These are phyloP conservation scores for Mirounga angustirostris DNA, from an alignment of 2,113 vertebrate genomes.

Conservation along the genomic window DNA sequence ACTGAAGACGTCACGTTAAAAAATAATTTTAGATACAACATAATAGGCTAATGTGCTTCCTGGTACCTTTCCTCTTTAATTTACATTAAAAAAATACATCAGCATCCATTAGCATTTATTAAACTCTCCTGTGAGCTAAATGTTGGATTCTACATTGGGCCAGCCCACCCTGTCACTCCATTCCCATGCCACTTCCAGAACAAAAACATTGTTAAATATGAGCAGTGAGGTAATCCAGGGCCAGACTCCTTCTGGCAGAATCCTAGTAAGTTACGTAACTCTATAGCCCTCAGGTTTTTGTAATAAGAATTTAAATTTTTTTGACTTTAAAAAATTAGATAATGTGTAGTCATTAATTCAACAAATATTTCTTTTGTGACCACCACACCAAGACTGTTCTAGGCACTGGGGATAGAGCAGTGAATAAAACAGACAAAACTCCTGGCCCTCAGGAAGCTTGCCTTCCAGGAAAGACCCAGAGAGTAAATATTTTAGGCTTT, in stretches of 20 bases:
- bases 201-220: background rate
- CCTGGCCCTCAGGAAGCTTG: background rate
- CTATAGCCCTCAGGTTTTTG: background rate
- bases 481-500: background rate
- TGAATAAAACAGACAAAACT: background rate
- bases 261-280: background rate
- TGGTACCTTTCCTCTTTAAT: background rate
- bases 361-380: background rate
- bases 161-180: background rate
- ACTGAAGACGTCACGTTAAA: slow-evolving; percentile 15
- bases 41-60: background rate
- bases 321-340: slow-evolving; percentile 39
- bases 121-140: background rate
- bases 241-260: background rate
- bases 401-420: background rate
- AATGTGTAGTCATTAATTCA: background rate
- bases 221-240: background rate
- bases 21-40: slow-evolving; percentile 49
- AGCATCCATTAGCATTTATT: slow-evolving; percentile 63
- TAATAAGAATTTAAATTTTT: slow-evolving; percentile 15
- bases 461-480: background rate
- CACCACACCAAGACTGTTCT: background rate
- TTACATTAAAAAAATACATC: slow-evolving; percentile 42
- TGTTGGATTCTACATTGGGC: background rate
- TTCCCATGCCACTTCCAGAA: background rate